These are phyloP conservation scores for Phaetusa simplex DNA, from an alignment of 2,113 vertebrate species.

Conservation along the genomic window DNA sequence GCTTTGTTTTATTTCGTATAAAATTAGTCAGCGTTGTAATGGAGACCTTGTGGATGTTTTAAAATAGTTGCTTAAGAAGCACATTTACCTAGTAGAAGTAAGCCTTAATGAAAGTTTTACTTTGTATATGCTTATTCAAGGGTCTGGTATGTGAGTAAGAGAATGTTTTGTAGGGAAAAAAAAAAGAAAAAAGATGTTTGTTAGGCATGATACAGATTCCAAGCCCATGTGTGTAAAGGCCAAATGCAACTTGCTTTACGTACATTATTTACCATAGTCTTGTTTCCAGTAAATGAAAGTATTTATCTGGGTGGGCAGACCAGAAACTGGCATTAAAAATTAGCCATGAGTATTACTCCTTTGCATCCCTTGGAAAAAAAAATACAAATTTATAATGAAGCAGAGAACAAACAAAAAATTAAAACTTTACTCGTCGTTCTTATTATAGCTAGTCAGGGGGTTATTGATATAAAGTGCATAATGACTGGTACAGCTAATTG, in stretches of 20 bases:
- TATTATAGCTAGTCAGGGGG: background rate
- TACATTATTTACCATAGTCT: background rate
- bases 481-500: background rate
- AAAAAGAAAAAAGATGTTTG: background rate
- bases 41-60: background rate
- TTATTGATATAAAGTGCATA: background rate
- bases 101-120: background rate
- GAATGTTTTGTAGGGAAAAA: background rate
- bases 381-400: background rate
- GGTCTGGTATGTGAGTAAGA: background rate
- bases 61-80: background rate
- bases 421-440: background rate
- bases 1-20: background rate
- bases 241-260: background rate
- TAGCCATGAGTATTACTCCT: background rate
- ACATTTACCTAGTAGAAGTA: background rate
- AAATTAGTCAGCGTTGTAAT: background rate
- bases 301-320: background rate
- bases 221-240: background rate
- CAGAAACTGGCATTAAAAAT: background rate
- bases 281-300: background rate
- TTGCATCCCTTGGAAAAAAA: background rate
- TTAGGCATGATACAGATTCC: background rate
- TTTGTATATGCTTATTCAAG: background rate
- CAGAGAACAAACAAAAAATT: background rate